Evolutionary conservation across 2,113 vertebrate species (phyloP).

Genomic region (Dinomys branickii): DNA sequence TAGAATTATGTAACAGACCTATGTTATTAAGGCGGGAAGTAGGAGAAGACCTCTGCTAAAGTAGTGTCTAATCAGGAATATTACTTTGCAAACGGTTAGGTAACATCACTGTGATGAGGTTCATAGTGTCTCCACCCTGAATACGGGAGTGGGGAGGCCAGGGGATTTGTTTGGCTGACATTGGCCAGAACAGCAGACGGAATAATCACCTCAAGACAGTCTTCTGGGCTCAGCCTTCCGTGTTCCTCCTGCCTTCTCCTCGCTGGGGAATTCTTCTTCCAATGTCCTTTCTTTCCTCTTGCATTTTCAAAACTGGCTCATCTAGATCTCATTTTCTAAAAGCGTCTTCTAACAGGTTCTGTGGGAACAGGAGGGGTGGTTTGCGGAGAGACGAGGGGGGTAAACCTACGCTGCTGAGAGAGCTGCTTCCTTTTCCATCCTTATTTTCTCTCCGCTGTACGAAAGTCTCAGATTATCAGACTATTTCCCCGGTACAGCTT

Average conservation of each 20-base stretch:
- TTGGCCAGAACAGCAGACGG: neutral
- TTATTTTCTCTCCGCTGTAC: neutral
- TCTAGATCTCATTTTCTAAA: neutral
- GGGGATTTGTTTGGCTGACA: neutral
- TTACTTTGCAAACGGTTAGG: conserved; percentile 25
- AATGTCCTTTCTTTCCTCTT: neutral
- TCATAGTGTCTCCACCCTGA: neutral
- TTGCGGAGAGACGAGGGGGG: neutral
- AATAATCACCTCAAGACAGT: neutral
- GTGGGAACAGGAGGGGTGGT: neutral
- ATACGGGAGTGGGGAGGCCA: neutral
- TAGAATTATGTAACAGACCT: conserved; percentile 15
- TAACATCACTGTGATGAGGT: neutral
- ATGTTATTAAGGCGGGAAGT: neutral
- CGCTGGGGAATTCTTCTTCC: neutral
- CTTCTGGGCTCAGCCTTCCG: neutral
- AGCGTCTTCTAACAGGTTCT: neutral
- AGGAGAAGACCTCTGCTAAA: neutral
- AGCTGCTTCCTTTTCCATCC: neutral
- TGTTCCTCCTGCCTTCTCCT: neutral
- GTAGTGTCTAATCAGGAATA: neutral
- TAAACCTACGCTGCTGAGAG: neutral
- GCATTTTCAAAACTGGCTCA: neutral
- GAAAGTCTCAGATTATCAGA: neutral
- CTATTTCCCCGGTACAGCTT: neutral